A percentile compares a stretch with the other conserved stretches of the same genome.
Evolutionary conservation across 1,140 invertebrate genomes (phyloP).

Genomic region (Ctenoplectra terminalis): DNA sequence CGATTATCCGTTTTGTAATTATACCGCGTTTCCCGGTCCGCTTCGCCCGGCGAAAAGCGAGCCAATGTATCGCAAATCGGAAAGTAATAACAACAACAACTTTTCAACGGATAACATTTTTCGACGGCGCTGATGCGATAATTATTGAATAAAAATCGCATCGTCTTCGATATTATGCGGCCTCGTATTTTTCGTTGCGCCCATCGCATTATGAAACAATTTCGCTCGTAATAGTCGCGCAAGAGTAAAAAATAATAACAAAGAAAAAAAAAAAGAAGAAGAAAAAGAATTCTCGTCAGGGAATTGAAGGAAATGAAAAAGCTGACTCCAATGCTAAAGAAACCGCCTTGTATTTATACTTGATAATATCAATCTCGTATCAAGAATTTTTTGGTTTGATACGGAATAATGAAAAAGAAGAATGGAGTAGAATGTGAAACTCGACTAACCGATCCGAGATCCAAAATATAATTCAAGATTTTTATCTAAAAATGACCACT

Average conservation of each 20-base stretch:
- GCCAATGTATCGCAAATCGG: neutral
- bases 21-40: neutral
- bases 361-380: too few relatives aligned
- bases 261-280: neutral
- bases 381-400: too few relatives aligned
- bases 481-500: too few relatives aligned
- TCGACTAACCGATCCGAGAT: too few relatives aligned
- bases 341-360: too few relatives aligned
- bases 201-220: neutral
- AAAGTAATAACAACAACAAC: slow-evolving; percentile 12
- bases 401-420: too few relatives aligned
- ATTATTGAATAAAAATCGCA: slow-evolving; percentile 17
- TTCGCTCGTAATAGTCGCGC: neutral
- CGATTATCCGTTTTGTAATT: slow-evolving; percentile 13
- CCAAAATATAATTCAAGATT: too few relatives aligned
- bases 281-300: too few relatives aligned
- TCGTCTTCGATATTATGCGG: neutral
- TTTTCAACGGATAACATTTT: slow-evolving; percentile 8
- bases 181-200: neutral
- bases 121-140: neutral
- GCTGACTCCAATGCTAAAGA: too few relatives aligned
- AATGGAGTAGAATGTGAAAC: too few relatives aligned
- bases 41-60: neutral
- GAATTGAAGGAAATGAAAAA: too few relatives aligned
- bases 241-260: neutral